Evolutionary conservation across 2,797 vertebrate species (phyloP), one percentile per base, ranked within the genome.

Genomic region (Ara ararauna): DNA sequence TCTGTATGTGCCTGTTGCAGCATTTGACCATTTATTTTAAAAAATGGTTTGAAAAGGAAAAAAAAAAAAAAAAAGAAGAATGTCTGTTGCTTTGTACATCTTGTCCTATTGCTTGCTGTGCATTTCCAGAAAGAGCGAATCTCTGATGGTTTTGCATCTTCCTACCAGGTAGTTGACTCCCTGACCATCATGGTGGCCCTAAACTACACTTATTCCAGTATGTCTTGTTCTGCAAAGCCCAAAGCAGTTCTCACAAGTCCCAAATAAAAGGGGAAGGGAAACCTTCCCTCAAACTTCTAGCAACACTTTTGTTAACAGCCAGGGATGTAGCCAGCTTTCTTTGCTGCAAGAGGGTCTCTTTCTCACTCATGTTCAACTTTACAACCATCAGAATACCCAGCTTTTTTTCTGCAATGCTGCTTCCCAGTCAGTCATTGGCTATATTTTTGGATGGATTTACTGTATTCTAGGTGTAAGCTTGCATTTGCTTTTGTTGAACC

Each of bases 341-440:
- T 50, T 68, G 58, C 36, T 83, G 32, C 38, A 23, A 18, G 11
- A 7, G 7, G 36, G 30, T 42, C 32, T 73, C 53, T n/a, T 92
- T 36, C 30, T 87, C 0, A 0, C 8, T 76, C 2, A 1, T 47
- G 50, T 15, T 70, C n/a, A 34, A 10, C 4, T 67, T 32, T 3
- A 13, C 44, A 76, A 11, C 34, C 26, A 19, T 5, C 27, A 56
- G 66, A 7, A 70, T 7, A 1, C 9, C 8, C 42, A 44, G 12
- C 7, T 61, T 27, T 70, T 29, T 54, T 51, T 51, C 61, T 78
- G 42, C 61, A 74, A 51, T 44, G 45, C 71, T 77, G n/a, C 42
- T 70, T 51, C 50, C 32, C 11, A 6, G 32, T 77, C n/a, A 56
- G 36, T 56, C 15, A 15, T 21, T 53, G 58, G 51, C 26, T 53